phyloP scores from a whole-genome alignment of 2,113 vertebrate species.

The Dipodomys stephensi region DNA sequence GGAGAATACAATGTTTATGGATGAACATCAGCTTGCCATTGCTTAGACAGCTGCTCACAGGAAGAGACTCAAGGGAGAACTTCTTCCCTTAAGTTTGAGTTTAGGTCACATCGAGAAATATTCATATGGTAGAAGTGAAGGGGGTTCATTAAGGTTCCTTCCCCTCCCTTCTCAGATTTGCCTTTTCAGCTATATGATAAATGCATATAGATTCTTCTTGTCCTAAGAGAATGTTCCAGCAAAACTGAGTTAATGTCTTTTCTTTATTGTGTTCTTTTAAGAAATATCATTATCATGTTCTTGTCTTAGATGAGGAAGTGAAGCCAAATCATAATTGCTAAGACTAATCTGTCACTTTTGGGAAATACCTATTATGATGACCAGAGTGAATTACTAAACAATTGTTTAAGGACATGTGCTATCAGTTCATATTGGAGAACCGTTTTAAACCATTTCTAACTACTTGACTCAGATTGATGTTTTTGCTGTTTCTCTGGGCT shows the following conservation, averaged over 20 bases:
- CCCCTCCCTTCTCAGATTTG: not conserved
- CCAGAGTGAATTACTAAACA: constrained; percentile 41
- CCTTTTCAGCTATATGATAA: not conserved
- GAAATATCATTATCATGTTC: constrained; percentile 38
- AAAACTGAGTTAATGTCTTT: constrained; percentile 24
- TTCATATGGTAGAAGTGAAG: not conserved
- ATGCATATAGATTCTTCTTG: not conserved
- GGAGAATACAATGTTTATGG: not conserved
- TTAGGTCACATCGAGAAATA: not conserved
- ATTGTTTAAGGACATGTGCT: constrained; percentile 15
- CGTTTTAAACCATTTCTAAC: constrained; percentile 21
- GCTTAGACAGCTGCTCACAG: constrained; percentile 1
- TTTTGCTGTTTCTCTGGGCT: constrained; percentile 19
- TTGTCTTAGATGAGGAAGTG: constrained; percentile 4
- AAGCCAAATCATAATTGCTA: constrained; percentile 11
- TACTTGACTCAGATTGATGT: not conserved
- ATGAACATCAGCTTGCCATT: not conserved
- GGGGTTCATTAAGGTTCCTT: not conserved
- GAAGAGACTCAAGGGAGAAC: not conserved
- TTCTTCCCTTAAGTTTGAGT: not conserved
- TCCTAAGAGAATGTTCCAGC: constrained; percentile 35
- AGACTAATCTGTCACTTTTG: too few species aligned
- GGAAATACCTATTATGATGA: not conserved
- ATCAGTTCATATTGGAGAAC: not conserved
- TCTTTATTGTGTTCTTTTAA: constrained; percentile 59